Percentiles rank a stretch among this genome's conserved stretches.
Evolutionary conservation across 1,140 invertebrate species (phyloP).

Genomic region (Tetranychus cinnabarinus): DNA sequence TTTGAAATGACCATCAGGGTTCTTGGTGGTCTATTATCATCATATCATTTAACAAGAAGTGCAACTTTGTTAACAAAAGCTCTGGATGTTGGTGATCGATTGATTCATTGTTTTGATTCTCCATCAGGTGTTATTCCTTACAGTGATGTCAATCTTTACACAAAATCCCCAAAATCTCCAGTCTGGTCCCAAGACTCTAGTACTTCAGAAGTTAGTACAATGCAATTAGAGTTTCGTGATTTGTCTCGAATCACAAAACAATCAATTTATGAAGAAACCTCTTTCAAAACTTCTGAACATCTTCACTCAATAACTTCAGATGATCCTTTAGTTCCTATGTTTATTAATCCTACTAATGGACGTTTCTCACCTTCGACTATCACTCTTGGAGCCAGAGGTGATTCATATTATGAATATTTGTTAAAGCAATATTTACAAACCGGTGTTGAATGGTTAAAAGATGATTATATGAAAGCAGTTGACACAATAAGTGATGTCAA

Average conservation of each 20-base stretch:
- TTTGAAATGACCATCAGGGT: conserved; percentile 89
- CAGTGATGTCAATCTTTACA: conserved; percentile 73
- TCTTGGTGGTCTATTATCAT: conserved; percentile 57
- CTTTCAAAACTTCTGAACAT: conserved; percentile 58
- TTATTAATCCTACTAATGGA: conserved; percentile 79
- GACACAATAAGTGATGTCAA: conserved; percentile 57
- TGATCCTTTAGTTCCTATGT: conserved; percentile 85
- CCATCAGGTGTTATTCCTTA: conserved; percentile 56
- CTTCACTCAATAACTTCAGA: conserved; percentile 61
- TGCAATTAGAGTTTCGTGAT: conserved; percentile 81
- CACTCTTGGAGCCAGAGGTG: conserved; percentile 67
- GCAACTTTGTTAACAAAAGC: conserved; percentile 60
- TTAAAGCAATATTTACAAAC: conserved; percentile 83
- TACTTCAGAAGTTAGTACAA: conserved; percentile 72
- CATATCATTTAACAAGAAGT: conserved; percentile 52
- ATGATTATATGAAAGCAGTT: conserved; percentile 66
- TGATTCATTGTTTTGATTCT: conserved; percentile 54
- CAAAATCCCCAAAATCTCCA: conserved; percentile 52
- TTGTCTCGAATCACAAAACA: conserved; percentile 47
- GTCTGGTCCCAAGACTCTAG: conserved; percentile 81
- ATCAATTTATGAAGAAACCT: conserved; percentile 50
- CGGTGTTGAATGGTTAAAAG: conserved; percentile 52
- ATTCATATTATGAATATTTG: conserved; percentile 82
- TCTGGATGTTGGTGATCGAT: conserved; percentile 48
- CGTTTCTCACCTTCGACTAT: conserved; percentile 64